Percentiles rank a stretch among this genome's conserved stretches.
Conservation (phyloP, 2,888 invertebrate species). For the Frankliniella fusca region DNA sequence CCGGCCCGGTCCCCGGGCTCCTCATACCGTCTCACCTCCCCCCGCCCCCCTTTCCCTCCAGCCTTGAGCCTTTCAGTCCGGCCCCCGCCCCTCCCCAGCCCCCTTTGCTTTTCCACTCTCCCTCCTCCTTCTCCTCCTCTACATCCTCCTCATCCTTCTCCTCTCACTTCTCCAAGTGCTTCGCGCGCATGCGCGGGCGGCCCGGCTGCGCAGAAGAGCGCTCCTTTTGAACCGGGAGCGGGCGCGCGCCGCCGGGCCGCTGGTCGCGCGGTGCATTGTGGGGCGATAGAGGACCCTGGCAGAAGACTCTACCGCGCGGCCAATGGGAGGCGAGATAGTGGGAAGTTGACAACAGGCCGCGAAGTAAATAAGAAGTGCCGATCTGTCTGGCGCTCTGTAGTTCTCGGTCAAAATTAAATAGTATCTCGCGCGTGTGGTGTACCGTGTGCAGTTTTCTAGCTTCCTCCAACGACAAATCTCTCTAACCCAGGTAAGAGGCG, state of each 20-base stretch:
- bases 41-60: background rate
- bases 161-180: background rate
- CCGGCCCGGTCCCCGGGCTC: background rate
- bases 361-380: conserved; percentile 22
- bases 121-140: background rate
- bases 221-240: background rate
- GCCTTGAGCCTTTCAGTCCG: background rate
- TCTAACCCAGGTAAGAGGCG: background rate
- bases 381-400: background rate
- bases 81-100: background rate
- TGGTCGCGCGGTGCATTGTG: conserved; percentile 5
- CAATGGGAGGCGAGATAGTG: conserved; percentile 3
- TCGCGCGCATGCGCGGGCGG: background rate
- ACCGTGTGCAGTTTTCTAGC: background rate
- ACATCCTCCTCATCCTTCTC: background rate
- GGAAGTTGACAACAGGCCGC: conserved; percentile 24
- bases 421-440: background rate
- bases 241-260: conserved; percentile 2
- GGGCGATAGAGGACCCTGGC: conserved; percentile 22
- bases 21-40: background rate
- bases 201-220: background rate
- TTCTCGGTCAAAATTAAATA: background rate
- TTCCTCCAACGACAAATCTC: background rate
- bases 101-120: background rate
- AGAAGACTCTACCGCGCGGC: conserved; percentile 21